Base-by-base conservation (phyloP, 2,113 vertebrate species). In the Helogale parvula region DNA sequence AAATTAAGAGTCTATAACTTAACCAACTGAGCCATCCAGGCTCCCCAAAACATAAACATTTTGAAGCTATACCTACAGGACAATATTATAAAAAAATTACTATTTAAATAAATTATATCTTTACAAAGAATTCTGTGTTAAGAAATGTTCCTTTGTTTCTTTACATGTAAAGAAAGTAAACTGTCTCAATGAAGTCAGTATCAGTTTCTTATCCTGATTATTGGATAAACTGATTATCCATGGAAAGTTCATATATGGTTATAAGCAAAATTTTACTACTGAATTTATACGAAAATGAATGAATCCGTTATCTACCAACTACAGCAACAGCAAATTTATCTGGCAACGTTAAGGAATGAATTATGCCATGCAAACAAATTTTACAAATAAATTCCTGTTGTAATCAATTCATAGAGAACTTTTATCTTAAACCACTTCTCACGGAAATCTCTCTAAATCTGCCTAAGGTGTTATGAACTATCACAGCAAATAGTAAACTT, bases 341-440 rank as follows among this genome's bases (percentile, higher is more conserved):
- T 60, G 35, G 10, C 47, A 87, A 66, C 35, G 35, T 31, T 87
- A 25, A 90, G 11, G 3, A 93, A 93, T 90, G 60, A 93, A 74
- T 72, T 93, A 63, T 9, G 65, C 13, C 66, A 47, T 35, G 41
- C 3, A 83, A 93, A 68, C 79, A 25, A 87, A 83, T 94, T 83
- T 94, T 93, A 94, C 8, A 33, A 97, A 97, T 93, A 88, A 83
- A 7, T 50, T 89, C 33, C 71, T 84, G 14, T 84, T 96, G 81
- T 35, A 68, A 63, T 47, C 68, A 93, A 50, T 96, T 88, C 35
- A 90, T 52, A 27, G 74, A 87, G 3, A 85, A 16, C 31, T 95
- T 90, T 76, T 74, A 72, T 93, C 50, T 94, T 92, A 71, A 94
- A 87, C 65, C 13, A 79, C 50, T 66, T 79, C 41, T 95, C 57